phyloP scores from a whole-genome alignment of 2,113 vertebrate genomes.

The Pseudopipra pipra region DNA sequence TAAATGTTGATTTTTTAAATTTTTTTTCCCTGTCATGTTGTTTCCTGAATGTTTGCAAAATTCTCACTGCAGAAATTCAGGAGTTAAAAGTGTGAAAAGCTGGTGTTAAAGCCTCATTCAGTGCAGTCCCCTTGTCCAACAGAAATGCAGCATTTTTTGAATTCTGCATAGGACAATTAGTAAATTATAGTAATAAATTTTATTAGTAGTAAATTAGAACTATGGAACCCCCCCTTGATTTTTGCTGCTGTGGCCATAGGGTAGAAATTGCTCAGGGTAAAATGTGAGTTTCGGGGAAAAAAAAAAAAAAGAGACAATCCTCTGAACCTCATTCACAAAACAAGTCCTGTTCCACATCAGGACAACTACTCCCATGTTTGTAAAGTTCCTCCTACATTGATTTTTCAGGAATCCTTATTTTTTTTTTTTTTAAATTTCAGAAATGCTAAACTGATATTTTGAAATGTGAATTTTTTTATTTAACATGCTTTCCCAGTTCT shows the following conservation, averaged over 20 bases:
- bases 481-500: not conserved
- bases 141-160: not conserved
- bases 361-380: not conserved
- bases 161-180: not conserved
- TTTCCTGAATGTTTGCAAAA: not conserved
- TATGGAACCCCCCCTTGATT: not conserved
- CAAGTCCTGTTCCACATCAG: not conserved
- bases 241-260: not conserved
- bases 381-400: not conserved
- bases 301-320: not conserved
- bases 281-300: not conserved
- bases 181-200: not conserved
- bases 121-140: not conserved
- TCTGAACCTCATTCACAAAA: not conserved
- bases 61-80: not conserved
- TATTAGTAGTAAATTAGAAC: not conserved
- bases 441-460: not conserved
- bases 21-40: not conserved
- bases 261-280: not conserved
- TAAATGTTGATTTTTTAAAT: not conserved
- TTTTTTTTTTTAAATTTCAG: not conserved
- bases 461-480: not conserved
- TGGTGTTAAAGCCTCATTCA: not conserved
- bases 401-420: not conserved
- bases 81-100: not conserved